A percentile compares a stretch with the other conserved stretches of the same genome.
Conservation (phyloP, 2,888 invertebrate species). For the Octonoba sinensis region DNA sequence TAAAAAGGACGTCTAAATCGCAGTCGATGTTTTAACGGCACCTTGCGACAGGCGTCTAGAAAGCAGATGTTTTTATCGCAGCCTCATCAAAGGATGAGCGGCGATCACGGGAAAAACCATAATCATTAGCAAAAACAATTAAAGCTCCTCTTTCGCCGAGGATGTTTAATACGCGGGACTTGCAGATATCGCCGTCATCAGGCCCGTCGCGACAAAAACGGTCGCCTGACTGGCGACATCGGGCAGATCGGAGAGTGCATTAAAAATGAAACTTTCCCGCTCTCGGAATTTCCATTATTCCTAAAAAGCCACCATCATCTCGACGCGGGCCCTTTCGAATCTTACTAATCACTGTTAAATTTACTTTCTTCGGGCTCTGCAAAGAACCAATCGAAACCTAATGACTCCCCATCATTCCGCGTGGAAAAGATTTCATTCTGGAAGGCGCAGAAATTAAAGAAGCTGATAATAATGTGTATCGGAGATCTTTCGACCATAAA, state of each 20-base stretch:
- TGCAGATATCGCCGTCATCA: too few species aligned
- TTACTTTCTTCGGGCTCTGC: conserved; percentile 42
- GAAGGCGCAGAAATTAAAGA: conserved; percentile 53
- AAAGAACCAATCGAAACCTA: conserved; percentile 10
- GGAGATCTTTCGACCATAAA: conserved; percentile 43
- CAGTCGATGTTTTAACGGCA: too few species aligned
- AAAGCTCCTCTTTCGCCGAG: too few species aligned
- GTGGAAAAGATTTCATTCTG: conserved; percentile 20
- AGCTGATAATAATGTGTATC: conserved; percentile 51
- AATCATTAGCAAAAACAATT: too few species aligned
- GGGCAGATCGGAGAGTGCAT: conserved; percentile 29
- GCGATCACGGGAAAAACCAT: too few species aligned
- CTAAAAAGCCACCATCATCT: conserved; percentile 42
- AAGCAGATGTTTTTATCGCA: too few species aligned
- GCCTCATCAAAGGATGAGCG: too few species aligned
- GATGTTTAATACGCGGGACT: too few species aligned
- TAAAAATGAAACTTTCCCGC: conserved; percentile 36
- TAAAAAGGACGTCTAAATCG: too few species aligned
- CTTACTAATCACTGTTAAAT: conserved; percentile 62
- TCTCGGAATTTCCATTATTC: conserved; percentile 14
- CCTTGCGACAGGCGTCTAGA: too few species aligned
- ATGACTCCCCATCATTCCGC: conserved; percentile 48
- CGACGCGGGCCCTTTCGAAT: conserved; percentile 26
- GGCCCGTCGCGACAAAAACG: conserved; percentile 5
- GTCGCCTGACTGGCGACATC: conserved; percentile 43